phyloP scores from a whole-genome alignment of 2,113 vertebrate species.

The Cyprinodon brontotheroides region DNA sequence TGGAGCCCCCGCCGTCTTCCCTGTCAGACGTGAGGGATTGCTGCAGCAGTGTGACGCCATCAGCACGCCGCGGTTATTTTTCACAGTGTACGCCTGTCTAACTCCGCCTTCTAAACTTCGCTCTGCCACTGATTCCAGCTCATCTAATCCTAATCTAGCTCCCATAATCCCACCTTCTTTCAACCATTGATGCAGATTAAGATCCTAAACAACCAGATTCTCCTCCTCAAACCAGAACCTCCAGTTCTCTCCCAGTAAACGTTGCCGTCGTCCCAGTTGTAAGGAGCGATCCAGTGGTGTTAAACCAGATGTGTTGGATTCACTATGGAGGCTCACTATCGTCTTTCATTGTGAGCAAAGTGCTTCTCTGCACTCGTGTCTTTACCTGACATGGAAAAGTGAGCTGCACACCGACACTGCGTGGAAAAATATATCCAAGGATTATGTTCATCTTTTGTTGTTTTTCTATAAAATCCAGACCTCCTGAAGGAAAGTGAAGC shows the following conservation, averaged over 20 bases:
- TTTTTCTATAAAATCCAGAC: slow-evolving; percentile 44
- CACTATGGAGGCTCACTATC: not conserved
- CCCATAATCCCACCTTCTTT: not conserved
- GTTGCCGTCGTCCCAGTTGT: not conserved
- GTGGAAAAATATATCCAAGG: slow-evolving; percentile 68
- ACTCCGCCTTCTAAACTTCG: not conserved
- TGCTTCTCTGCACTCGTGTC: slow-evolving; percentile 13
- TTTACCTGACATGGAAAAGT: slow-evolving; percentile 18
- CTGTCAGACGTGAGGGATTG: not conserved
- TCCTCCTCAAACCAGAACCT: not conserved
- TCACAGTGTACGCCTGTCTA: slow-evolving; percentile 22
- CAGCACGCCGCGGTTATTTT: not conserved
- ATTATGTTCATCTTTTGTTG: slow-evolving; percentile 38
- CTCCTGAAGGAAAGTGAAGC: slow-evolving; percentile 45
- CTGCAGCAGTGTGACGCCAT: not conserved
- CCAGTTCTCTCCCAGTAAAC: not conserved
- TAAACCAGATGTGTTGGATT: not conserved
- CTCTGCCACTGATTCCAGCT: not conserved
- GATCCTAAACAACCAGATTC: slow-evolving; percentile 9
- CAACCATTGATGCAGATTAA: not conserved
- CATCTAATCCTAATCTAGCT: slow-evolving; percentile 10
- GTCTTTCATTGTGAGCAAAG: not conserved
- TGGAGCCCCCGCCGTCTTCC: slow-evolving; percentile 4
- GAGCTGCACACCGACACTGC: slow-evolving; percentile 19
- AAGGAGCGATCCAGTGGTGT: not conserved